Evolutionary conservation across 2,888 invertebrate genomes (phyloP).

Genomic region (Drosophila koepferae): DNA sequence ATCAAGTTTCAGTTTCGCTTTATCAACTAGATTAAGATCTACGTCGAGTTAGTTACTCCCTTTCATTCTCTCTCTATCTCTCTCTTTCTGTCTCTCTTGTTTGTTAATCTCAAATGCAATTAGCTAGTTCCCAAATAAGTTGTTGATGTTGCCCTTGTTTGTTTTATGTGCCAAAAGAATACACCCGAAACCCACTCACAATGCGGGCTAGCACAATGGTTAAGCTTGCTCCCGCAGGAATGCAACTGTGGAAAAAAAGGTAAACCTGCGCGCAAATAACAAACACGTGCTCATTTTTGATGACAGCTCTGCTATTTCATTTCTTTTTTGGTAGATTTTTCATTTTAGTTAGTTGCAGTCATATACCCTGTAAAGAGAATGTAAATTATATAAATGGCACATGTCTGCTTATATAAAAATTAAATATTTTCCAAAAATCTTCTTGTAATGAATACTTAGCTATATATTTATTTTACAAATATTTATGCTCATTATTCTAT

Average conservation of each 20-base stretch:
- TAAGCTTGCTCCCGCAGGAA: slow-evolving; percentile 54
- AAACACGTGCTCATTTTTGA: slow-evolving; percentile 54
- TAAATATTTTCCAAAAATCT: background rate
- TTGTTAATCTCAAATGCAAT: slow-evolving; percentile 42
- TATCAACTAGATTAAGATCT: background rate
- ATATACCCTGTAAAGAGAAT: slow-evolving; percentile 7
- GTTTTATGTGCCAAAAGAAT: slow-evolving; percentile 28
- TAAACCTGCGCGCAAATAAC: slow-evolving; percentile 39
- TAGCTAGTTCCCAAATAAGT: slow-evolving; percentile 26
- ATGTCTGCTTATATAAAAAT: background rate
- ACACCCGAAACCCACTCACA: slow-evolving; percentile 38
- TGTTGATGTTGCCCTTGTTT: slow-evolving; percentile 17
- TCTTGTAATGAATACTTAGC: too few relatives aligned
- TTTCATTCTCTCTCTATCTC: background rate
- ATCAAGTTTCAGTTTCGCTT: background rate
- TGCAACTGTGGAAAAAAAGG: slow-evolving; percentile 38
- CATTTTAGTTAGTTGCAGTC: background rate
- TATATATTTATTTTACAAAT: too few relatives aligned
- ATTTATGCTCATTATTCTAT: too few relatives aligned
- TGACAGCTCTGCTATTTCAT: slow-evolving; percentile 15
- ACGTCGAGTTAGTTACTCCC: too few relatives aligned
- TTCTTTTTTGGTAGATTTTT: background rate
- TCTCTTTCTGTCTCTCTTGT: background rate
- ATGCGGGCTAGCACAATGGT: slow-evolving; percentile 38
- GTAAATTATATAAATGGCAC: too few relatives aligned